A percentile compares a stretch with the other conserved stretches of the same genome.
Evolutionary conservation across 1,140 invertebrate species (phyloP).

Genomic region (Penaeus chinensis): DNA sequence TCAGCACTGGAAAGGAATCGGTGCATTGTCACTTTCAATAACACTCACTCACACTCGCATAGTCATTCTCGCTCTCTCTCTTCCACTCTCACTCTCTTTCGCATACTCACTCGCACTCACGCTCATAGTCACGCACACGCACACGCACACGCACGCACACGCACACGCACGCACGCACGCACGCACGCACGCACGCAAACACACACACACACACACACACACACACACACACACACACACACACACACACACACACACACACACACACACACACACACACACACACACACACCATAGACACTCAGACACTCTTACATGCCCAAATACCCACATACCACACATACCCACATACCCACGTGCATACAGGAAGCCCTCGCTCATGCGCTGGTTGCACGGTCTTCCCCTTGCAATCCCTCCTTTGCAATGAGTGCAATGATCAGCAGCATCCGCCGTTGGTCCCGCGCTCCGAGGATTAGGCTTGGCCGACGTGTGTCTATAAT

Average conservation of each 20-base stretch:
- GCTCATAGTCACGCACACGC: too few species aligned
- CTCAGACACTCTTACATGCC: neutral
- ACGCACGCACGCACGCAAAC: neutral
- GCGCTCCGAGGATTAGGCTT: too few species aligned
- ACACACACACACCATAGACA: neutral
- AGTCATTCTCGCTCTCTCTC: neutral
- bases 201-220: neutral
- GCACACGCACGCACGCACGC: neutral
- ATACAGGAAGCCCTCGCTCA: neutral
- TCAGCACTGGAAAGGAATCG: neutral
- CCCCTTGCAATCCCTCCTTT: neutral
- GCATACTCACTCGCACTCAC: neutral
- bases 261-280: neutral
- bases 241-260: neutral
- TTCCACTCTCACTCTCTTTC: neutral
- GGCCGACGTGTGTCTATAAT: too few species aligned
- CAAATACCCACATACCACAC: neutral
- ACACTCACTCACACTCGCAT: neutral
- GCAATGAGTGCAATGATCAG: neutral
- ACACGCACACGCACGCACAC: neutral
- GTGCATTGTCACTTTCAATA: neutral
- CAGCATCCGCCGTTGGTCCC: too few species aligned
- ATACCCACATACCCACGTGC: neutral
- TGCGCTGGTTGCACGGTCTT: neutral
- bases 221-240: neutral